Percentiles rank a stretch among this genome's conserved stretches.
Evolutionary conservation across 2,888 invertebrate species (phyloP).

Genomic region (Syrphus vitripennis): DNA sequence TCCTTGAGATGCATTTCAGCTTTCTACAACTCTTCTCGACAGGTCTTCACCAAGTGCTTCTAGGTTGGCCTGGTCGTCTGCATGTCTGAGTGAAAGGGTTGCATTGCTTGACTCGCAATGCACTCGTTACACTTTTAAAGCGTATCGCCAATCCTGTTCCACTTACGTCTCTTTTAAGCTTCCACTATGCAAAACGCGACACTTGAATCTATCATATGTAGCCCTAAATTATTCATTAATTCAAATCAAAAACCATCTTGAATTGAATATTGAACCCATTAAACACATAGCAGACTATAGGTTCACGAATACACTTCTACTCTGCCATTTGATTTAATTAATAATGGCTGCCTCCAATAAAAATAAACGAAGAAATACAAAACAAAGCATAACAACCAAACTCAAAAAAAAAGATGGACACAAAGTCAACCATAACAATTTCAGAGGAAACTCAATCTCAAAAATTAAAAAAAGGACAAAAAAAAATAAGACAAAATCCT

Average conservation of each 20-base stretch:
- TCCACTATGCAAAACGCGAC: too few relatives aligned
- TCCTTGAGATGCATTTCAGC: too few relatives aligned
- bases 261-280: not conserved
- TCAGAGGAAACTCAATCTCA: conserved; percentile 23
- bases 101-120: too few relatives aligned
- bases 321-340: conserved; percentile 63
- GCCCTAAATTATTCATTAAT: too few relatives aligned
- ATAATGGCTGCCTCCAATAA: conserved; percentile 35
- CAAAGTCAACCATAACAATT: conserved; percentile 17
- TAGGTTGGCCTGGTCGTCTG: too few relatives aligned
- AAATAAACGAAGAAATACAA: not conserved
- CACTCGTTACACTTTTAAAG: too few relatives aligned
- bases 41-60: too few relatives aligned
- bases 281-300: not conserved
- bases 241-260: not conserved
- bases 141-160: too few relatives aligned
- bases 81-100: too few relatives aligned
- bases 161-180: too few relatives aligned
- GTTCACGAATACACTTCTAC: not conserved
- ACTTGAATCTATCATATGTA: too few relatives aligned
- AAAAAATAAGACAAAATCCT: not conserved
- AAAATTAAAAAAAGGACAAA: not conserved
- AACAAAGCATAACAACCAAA: not conserved
- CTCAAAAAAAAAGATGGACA: not conserved
- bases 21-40: too few relatives aligned